Base-by-base conservation (phyloP, 2,797 vertebrate genomes). In the Microhierax caerulescens region DNA sequence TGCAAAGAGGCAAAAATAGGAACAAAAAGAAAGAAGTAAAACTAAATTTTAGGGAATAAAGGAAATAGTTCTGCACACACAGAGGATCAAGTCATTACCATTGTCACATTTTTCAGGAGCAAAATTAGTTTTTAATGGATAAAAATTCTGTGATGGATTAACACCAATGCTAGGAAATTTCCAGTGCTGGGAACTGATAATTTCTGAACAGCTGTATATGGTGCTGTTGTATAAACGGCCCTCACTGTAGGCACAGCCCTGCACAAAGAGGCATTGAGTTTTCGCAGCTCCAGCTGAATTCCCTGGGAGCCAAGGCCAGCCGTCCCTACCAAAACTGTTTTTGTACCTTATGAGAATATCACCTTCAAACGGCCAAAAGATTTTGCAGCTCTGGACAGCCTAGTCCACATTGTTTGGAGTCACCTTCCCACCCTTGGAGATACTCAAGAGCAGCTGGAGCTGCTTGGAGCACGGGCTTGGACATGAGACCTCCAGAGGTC, bases 81-180 rank as follows among this genome's bases (percentile, higher is more conserved):
- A 72, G 0, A 65, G 13, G 51, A 77, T 50, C 34, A 69, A 78
- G 79, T 69, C 21, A 85, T 93, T 95, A 88, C 13, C 63, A 64
- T 18, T 87, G 77, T 73, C 84, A 63, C 80, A 82, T 79, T 92
- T 94, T 91, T 94, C 85, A 85, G 48, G 47, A 82, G 51, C 21
- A 88, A 69, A 94, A 92, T 93, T 75, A 86, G 79, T 84, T 59
- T 78, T 88, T 78, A 86, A 92, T 78, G 47, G 57, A 88, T 54
- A 84, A 94, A 91, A 96, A 78, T 34, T 88, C 79, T 79, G 11
- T 95, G 85, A 94, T 92, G 63, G 77, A 95, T 96, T 92, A 86
- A 75, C 0, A 2, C 60, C 69, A 92, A 25, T 41, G 70, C 28
- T 67, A 36, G n/a, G 43, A 79, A 92, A 88, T 87, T 93, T 88